These are phyloP conservation scores for Dreissena polymorpha DNA, from an alignment of 1,140 invertebrate species.

Conservation along the genomic window DNA sequence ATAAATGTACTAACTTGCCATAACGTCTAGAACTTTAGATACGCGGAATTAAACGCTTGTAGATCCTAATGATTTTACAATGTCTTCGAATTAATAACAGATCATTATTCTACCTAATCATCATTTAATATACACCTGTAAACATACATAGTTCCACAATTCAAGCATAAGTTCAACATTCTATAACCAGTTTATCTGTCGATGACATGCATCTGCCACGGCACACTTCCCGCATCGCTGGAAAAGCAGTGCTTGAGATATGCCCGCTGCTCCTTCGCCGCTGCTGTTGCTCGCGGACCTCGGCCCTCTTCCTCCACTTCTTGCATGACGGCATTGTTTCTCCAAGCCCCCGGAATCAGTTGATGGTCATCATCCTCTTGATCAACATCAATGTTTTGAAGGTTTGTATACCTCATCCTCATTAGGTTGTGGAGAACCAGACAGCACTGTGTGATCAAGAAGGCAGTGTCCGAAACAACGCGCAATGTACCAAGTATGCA, in stretches of 20 bases:
- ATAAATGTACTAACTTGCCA: too few species aligned
- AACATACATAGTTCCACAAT: neutral
- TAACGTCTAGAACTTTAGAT: too few species aligned
- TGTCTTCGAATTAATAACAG: too few species aligned
- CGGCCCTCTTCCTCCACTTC: slow-evolving; percentile 14
- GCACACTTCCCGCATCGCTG: slow-evolving; percentile 29
- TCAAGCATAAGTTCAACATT: neutral
- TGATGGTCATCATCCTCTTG: slow-evolving; percentile 18
- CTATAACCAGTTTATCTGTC: neutral
- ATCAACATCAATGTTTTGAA: slow-evolving; percentile 15
- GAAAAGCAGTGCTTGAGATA: slow-evolving; percentile 31
- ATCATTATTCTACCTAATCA: too few species aligned
- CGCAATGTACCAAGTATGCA: slow-evolving; percentile 30
- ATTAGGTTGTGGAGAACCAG: slow-evolving; percentile 19
- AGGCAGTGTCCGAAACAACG: neutral
- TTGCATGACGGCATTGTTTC: slow-evolving; percentile 10
- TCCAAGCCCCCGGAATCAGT: slow-evolving; percentile 34
- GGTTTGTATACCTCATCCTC: slow-evolving; percentile 28
- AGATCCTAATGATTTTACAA: too few species aligned
- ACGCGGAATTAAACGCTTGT: too few species aligned
- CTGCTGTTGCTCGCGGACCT: slow-evolving; percentile 11
- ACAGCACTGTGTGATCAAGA: slow-evolving; percentile 21
- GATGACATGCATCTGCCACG: slow-evolving; percentile 31
- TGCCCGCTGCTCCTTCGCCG: slow-evolving; percentile 8
- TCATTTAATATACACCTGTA: too few species aligned